Evolutionary conservation across 1,140 invertebrate species (phyloP).

Genomic region (Drosophila tsacasi): DNA sequence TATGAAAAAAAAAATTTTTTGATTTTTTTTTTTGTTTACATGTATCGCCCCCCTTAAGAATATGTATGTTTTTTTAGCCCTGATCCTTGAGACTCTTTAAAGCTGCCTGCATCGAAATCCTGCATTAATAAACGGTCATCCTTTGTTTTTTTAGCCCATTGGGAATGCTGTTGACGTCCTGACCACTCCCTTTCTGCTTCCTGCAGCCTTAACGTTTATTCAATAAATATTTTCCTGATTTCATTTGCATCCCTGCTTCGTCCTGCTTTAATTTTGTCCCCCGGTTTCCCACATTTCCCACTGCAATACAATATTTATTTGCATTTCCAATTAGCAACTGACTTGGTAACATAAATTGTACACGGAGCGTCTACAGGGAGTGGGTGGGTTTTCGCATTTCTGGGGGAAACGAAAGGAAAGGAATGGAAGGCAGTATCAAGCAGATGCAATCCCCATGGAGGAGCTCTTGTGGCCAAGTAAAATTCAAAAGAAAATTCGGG

Average conservation of each 20-base stretch:
- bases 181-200: neutral
- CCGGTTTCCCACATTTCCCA: slow-evolving; percentile 34
- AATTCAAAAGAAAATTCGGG: slow-evolving; percentile 1
- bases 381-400: neutral
- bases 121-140: neutral
- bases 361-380: slow-evolving; percentile 21
- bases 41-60: no score
- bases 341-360: slow-evolving; percentile 54
- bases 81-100: neutral
- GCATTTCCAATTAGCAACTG: slow-evolving; percentile 68
- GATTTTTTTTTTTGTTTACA: no score
- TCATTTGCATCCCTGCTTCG: slow-evolving; percentile 14
- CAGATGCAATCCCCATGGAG: slow-evolving; percentile 6
- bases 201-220: slow-evolving; percentile 6
- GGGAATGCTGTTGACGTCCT: neutral
- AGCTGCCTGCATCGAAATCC: neutral
- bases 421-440: neutral
- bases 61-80: no score
- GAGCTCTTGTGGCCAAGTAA: neutral
- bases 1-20: no score
- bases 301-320: slow-evolving; percentile 58
- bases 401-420: neutral
- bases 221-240: slow-evolving; percentile 31
- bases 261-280: slow-evolving; percentile 11
- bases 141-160: neutral